Conservation (phyloP, 1,140 invertebrate species). For the Ridgeia piscesae region DNA sequence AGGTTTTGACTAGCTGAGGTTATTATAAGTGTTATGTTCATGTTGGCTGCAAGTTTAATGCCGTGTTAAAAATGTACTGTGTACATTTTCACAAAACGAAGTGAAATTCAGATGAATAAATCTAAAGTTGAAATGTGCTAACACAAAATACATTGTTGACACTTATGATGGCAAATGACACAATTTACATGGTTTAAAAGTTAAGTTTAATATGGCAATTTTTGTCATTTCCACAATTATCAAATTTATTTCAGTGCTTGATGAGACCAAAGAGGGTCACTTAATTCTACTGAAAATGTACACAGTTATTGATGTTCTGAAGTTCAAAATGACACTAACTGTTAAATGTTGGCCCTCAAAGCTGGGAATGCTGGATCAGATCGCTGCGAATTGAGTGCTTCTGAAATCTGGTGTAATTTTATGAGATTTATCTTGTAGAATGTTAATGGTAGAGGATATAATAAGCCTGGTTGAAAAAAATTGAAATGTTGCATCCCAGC, state of each 20-base stretch:
- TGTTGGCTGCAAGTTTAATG: background rate
- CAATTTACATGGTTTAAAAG: background rate
- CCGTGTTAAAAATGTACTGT: background rate
- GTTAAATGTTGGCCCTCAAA: background rate
- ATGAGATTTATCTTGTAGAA: background rate
- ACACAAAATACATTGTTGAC: background rate
- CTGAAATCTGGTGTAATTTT: background rate
- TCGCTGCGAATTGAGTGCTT: background rate
- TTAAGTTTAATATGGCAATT: background rate
- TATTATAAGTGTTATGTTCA: background rate
- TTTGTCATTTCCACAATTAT: background rate
- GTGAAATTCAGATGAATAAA: background rate
- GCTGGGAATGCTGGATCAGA: background rate
- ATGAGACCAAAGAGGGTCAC: background rate
- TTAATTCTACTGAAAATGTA: background rate
- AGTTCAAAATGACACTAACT: background rate
- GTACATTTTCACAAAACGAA: background rate
- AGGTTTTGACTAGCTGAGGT: background rate
- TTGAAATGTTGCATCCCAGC: background rate
- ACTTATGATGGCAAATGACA: background rate
- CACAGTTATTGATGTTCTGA: background rate
- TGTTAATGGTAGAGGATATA: background rate
- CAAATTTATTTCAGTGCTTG: background rate
- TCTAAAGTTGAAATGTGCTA: background rate
- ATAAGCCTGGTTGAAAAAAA: background rate